Evolutionary conservation across 2,113 vertebrate species (phyloP).

Genomic region (Naja naja): DNA sequence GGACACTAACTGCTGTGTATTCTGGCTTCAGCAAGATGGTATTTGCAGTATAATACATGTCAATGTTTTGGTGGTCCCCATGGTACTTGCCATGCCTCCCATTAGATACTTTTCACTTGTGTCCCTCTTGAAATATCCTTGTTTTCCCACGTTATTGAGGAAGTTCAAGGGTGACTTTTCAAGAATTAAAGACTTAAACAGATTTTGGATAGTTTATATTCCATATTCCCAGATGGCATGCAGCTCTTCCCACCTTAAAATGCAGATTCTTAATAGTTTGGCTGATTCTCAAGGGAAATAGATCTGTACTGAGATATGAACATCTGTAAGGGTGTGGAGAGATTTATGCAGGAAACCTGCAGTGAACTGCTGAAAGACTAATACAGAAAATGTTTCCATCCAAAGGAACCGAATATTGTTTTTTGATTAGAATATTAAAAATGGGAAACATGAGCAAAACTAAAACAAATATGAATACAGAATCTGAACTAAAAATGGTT

Average conservation of each 20-base stretch:
- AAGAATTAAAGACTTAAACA: constrained; percentile 3
- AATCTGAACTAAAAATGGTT: not conserved
- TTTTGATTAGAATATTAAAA: constrained; percentile 20
- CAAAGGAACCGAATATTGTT: constrained; percentile 8
- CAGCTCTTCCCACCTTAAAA: constrained; percentile 17
- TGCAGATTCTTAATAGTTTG: not conserved
- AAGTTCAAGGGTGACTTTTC: not conserved
- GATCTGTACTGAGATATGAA: not conserved
- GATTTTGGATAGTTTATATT: not conserved
- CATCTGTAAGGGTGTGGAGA: constrained; percentile 4
- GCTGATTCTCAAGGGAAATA: constrained; percentile 11
- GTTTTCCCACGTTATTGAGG: not conserved
- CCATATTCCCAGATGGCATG: not conserved
- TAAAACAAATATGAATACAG: not conserved
- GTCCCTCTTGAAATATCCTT: not conserved
- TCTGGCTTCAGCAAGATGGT: not conserved
- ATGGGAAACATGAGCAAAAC: not conserved
- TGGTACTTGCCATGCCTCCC: not conserved
- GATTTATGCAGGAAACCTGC: constrained; percentile 34
- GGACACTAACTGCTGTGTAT: not conserved
- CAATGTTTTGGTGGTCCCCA: not conserved
- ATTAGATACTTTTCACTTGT: not conserved
- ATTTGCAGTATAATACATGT: not conserved
- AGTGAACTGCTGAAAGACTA: constrained; percentile 11
- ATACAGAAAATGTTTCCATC: not conserved